phyloP scores from a whole-genome alignment of 2,797 vertebrate species.

The Scleropages formosus region DNA sequence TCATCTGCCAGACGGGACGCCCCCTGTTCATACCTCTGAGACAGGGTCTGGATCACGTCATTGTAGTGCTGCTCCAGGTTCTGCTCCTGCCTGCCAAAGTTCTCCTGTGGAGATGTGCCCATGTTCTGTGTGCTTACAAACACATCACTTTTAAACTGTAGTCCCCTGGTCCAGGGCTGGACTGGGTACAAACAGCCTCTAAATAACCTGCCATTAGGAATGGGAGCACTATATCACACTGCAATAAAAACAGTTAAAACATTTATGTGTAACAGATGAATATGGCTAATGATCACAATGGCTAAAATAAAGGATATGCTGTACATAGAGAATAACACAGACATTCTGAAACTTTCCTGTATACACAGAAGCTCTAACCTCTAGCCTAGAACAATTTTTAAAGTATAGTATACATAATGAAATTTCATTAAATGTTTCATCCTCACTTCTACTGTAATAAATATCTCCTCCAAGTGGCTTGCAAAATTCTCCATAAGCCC shows the following conservation, averaged over 20 bases:
- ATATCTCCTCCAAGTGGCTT: constrained; percentile 93
- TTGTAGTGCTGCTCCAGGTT: constrained; percentile 90
- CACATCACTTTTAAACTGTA: not conserved
- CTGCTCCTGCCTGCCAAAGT: constrained; percentile 88
- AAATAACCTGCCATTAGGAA: not conserved
- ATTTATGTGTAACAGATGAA: too few species aligned
- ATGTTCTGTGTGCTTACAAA: not conserved
- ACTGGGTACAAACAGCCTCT: not conserved
- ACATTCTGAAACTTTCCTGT: too few species aligned
- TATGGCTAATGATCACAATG: not conserved
- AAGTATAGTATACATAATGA: not conserved
- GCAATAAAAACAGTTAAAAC: constrained; percentile 20
- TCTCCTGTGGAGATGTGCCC: constrained; percentile 76
- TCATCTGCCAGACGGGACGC: constrained; percentile 76
- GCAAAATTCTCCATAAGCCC: constrained; percentile 89
- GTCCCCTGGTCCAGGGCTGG: not conserved
- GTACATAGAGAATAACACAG: not conserved
- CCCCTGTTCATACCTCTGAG: constrained; percentile 80
- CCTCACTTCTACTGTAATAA: constrained; percentile 91
- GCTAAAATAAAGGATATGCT: not conserved
- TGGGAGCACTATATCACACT: not conserved
- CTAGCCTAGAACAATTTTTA: too few species aligned
- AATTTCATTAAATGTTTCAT: not conserved
- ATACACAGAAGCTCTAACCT: too few species aligned
- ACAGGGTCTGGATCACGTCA: constrained; percentile 82